Evolutionary conservation across 2,113 vertebrate genomes (phyloP).

Genomic region (Steatornis caripensis): DNA sequence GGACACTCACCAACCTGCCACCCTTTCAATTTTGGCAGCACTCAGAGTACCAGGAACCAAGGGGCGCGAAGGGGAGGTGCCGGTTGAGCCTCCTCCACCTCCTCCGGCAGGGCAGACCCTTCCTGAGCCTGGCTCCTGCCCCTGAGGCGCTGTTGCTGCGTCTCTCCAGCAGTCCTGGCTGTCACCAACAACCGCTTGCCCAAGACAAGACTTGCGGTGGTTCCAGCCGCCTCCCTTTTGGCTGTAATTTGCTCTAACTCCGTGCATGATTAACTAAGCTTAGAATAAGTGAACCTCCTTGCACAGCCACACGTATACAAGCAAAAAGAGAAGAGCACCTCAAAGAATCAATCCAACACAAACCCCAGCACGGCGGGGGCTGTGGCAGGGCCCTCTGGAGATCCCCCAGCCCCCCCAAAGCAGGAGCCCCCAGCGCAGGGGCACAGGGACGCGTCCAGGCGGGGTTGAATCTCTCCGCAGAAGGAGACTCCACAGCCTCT

Average conservation of each 20-base stretch:
- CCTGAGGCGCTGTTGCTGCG: fast-evolving
- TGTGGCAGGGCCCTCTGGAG: no score
- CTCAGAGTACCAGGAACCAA: neutral
- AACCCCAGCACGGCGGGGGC: no score
- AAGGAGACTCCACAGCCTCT: no score
- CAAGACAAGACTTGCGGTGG: neutral
- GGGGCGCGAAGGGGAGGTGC: neutral
- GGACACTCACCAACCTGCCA: neutral
- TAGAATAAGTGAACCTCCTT: neutral
- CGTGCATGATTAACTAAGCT: neutral
- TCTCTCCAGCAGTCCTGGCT: neutral
- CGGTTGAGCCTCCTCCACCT: neutral
- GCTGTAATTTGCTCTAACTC: neutral
- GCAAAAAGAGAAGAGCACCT: neutral
- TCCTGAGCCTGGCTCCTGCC: no score
- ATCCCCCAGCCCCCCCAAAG: no score
- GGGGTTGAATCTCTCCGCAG: no score
- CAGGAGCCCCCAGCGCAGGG: no score
- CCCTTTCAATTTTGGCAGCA: neutral
- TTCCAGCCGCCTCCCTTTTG: neutral
- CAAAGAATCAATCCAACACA: neutral
- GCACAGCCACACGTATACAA: neutral
- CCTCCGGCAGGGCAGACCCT: no score
- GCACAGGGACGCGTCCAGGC: no score
- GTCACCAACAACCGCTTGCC: neutral